These are phyloP conservation scores for Porites australiensis DNA, from an alignment of 64 coral and sea anemone species.

Conservation along the genomic window DNA sequence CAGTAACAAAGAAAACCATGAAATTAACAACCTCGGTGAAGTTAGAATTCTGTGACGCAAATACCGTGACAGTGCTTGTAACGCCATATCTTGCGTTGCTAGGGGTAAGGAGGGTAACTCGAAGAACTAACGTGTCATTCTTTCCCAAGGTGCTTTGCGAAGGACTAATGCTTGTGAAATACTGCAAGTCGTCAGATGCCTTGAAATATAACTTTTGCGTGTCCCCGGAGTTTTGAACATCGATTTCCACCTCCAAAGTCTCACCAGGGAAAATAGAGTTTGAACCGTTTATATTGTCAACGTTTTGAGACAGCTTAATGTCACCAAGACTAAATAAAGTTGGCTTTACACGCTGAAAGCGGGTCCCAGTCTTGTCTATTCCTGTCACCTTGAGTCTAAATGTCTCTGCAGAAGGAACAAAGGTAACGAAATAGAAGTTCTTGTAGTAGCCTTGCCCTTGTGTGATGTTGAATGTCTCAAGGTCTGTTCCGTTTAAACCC, in stretches of 20 bases:
- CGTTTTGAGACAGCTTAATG: conserved; percentile 36
- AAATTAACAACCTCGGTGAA: conserved; percentile 42
- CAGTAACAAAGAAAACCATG: conserved; percentile 75
- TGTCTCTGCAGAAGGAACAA: conserved; percentile 35
- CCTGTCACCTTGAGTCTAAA: conserved; percentile 67
- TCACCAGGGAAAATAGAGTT: conserved; percentile 45
- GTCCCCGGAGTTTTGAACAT: conserved; percentile 38
- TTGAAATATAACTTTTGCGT: conserved; percentile 42
- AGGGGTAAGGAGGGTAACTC: background rate
- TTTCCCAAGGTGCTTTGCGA: background rate
- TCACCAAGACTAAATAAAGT: conserved; percentile 61
- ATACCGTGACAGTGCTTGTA: conserved; percentile 62
- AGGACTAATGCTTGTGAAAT: conserved; percentile 1
- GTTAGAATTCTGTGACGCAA: conserved; percentile 44
- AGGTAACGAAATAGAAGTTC: conserved; percentile 34
- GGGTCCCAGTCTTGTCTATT: conserved; percentile 18
- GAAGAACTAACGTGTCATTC: background rate
- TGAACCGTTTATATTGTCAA: background rate
- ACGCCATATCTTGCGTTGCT: conserved; percentile 45
- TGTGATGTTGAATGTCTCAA: conserved; percentile 60
- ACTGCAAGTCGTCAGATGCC: conserved; percentile 54
- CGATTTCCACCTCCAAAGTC: conserved; percentile 27
- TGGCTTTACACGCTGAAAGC: conserved; percentile 52
- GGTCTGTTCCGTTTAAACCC: conserved; percentile 2
- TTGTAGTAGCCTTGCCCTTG: conserved; percentile 59